Base-by-base conservation (phyloP, 2,797 vertebrate species). In the Selene dorsalis region DNA sequence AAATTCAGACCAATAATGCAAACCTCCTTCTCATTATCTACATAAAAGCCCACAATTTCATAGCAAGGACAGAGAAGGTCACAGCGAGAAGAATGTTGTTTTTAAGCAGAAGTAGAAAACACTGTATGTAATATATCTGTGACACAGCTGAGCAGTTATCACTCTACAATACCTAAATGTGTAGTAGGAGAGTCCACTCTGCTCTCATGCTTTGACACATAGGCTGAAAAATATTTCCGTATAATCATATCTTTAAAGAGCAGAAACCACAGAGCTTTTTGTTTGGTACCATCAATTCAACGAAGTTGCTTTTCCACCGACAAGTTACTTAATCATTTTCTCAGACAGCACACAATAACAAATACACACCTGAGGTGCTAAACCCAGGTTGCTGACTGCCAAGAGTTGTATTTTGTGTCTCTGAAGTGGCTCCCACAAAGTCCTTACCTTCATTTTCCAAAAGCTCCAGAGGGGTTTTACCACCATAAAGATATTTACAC, bases 341-440 rank as follows among this genome's bases (percentile, higher is more conserved):
- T 55, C 32, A 58, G 22, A 32, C 45, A 53, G 47, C 26, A 56
- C 77, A 65, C 41, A 69, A 69, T 71, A 79, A 73, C 69, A 79
- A 58, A 70, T 48, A 45, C 61, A 52, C 73, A 64, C 56, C 70
- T 77, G 8, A 17, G 72, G 62, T 43, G 53, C 52, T 82, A 55
- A 84, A 77, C 60, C 66, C 50, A 43, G 52, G 69, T 69, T 70
- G 67, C 65, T 82, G 72, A 86, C 69, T 79, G 75, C 32, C 56
- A 66, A 35, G 17, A 75, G 10, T 43, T 83, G 57, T 57, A 52
- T 75, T 75, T 59, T 79, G 47, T 75, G 60, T 75, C 58, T 80
- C 2, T 74, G 75, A 68, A 69, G 84, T 24, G 38, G 47, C 78
- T 87, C 74, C 56, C 38, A 53, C 26, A 66, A 76, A 70, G 60